Base-by-base conservation (phyloP, 2,113 vertebrate genomes). In the Erpornis zantholeuca region DNA sequence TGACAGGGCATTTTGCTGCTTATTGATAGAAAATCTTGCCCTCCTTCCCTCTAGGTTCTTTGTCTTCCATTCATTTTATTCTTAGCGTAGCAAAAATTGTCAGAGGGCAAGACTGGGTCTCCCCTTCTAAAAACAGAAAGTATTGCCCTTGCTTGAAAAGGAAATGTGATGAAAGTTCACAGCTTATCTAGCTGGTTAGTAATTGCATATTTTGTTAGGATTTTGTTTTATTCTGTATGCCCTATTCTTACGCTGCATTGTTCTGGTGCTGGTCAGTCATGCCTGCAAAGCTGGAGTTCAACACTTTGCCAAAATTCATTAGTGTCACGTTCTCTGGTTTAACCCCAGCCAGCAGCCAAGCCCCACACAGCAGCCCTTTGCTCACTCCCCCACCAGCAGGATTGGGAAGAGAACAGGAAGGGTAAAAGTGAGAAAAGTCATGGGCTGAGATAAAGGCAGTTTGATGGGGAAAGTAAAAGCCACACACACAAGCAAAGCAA, bases 21-120 rank as follows among this genome's bases (percentile, higher is more conserved):
- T 83, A 91, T 92, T 94, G 91, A 68, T 80, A 54, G 71, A 88
- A 83, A 66, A 90, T 69, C 57, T 92, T 71, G 28, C n/a, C 29
- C 47, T 47, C 17, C 11, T 75, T 73, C 36, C 68, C 68, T 66
- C 68, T 57, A 61, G 81, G 86, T 70, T 72, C 36, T 94, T 91
- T 90, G 53, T 88, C 73, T 87, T 90, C 82, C 78, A 80, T 89
- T 92, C 45, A 61, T 80, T 95, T 96, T 76, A 68, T 82, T 82
- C 84, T 76, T 90, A 82, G 73, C 36, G 28, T 69, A 79, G 78
- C 86, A 90, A 85, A 95, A 96, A 65, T 86, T 40, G 80, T 92
- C 73, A 54, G 57, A 91, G 70, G 44, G 31, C 38, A 66, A 78
- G 44, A 69, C 63, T 63, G 75, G 22, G 24, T 78, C 47, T 91